These are phyloP conservation scores for Nesoenas mayeri DNA, from an alignment of 2,113 vertebrate genomes.

Conservation along the genomic window DNA sequence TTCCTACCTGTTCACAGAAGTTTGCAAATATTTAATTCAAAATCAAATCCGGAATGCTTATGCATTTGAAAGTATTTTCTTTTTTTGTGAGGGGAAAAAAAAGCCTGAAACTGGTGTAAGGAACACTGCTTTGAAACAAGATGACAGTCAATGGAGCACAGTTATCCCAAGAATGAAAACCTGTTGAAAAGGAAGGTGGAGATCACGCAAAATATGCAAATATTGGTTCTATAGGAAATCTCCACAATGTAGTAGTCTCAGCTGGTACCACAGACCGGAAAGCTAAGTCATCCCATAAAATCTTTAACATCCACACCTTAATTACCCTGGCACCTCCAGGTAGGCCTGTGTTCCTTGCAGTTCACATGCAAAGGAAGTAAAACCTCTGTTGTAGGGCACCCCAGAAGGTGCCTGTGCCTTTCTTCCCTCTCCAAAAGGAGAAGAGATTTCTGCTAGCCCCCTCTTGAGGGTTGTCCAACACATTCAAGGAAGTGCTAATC, in stretches of 20 bases:
- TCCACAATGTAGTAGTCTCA: neutral
- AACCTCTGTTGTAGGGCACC: accelerated
- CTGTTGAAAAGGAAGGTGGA: neutral
- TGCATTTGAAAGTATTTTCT: neutral
- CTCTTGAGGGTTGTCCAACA: neutral
- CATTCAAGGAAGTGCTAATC: neutral
- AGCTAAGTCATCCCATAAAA: neutral
- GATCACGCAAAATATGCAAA: neutral
- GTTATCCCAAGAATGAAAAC: neutral
- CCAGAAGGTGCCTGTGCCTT: neutral
- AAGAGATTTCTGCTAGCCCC: neutral
- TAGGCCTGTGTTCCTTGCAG: neutral
- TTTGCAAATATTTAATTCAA: constrained; percentile 35
- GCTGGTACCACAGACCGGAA: neutral
- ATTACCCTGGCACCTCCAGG: neutral
- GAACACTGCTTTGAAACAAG: neutral
- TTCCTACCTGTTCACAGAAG: neutral
- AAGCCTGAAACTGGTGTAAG: neutral
- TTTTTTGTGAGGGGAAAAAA: neutral
- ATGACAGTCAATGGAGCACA: neutral
- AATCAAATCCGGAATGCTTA: neutral
- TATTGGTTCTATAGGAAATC: neutral
- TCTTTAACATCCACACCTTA: neutral
- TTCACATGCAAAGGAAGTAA: neutral
- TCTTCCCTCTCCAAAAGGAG: neutral